Percentiles rank a stretch among this genome's conserved stretches.
Conservation (phyloP, 2,888 invertebrate species). For the Caradrina kadenii region DNA sequence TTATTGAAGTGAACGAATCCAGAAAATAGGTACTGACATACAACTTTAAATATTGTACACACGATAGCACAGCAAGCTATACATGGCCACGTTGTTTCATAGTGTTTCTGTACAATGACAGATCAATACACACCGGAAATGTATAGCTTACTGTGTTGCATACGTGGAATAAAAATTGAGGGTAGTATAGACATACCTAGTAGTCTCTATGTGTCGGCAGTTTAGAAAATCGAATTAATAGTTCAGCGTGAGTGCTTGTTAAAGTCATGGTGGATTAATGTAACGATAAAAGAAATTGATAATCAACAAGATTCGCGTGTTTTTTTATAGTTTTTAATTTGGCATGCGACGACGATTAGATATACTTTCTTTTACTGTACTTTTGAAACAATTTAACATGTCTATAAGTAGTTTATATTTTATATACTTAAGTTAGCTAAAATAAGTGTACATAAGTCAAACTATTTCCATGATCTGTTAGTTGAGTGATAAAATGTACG, state of each 20-base stretch:
- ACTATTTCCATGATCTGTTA: constrained; percentile 2
- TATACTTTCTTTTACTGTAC: constrained; percentile 21
- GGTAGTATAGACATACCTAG: not conserved
- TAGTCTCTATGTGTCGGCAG: not conserved
- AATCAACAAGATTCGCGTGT: constrained; percentile 4
- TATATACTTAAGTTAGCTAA: constrained; percentile 2
- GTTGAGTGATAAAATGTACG: not conserved
- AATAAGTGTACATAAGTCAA: constrained; percentile 28
- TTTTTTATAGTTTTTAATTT: constrained; percentile 19
- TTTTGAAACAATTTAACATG: not conserved
- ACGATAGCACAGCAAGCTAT: not conserved
- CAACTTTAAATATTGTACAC: not conserved
- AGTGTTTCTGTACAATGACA: not conserved
- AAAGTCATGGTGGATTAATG: constrained; percentile 10
- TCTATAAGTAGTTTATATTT: not conserved
- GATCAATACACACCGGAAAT: not conserved
- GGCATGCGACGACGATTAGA: not conserved
- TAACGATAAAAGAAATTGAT: constrained; percentile 9
- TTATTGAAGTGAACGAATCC: constrained; percentile 8
- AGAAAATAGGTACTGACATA: not conserved
- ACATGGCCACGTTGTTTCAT: not conserved
- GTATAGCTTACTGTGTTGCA: not conserved
- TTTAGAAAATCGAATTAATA: not conserved
- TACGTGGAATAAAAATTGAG: not conserved
- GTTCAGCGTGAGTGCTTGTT: not conserved